Base-by-base conservation (phyloP, 2,113 vertebrate genomes). In the Macrotis lagotis region DNA sequence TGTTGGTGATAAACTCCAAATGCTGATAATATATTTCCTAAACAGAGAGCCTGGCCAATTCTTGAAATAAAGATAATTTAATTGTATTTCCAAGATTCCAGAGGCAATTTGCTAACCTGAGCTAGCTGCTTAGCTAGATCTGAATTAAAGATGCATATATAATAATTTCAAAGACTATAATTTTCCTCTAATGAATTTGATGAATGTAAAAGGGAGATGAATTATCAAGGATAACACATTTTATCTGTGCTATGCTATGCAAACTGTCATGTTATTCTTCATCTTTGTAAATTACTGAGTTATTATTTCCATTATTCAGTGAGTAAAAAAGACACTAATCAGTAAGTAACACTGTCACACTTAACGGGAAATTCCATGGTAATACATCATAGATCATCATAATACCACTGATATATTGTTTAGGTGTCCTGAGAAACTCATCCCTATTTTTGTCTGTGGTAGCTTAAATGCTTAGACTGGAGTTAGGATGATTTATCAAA, bases 11-110 rank as follows among this genome's bases (percentile, higher is more conserved):
- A 91, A 90, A 83, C 47, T 48, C 16, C 49, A 91, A n/a, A 90
- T 93, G 91, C 11, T 59, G 26, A 93, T 1, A 90, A 51, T 48
- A 59, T 53, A 93, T 93, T 93, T 90, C 53, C 53, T 10, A 55
- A 90, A n/a, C 44, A 9, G 19, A 93, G 94, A 91, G 52, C 5
- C 49, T 31, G 90, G 51, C 16, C 88, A 92, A 91, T 28, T 92
- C 16, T 91, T 74, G 66, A 95, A 94, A 92, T 25, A 19, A 94
- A 94, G 37, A 93, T 92, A 94, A 91, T 53, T 44, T 47, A 89
- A 91, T 94, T 90, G 53, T 52, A 19, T 95, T 93, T 93, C 12
- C 51, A 90, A 55, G 8, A 93, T 55, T 90, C 28, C 91, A 88
- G 89, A 31, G 48, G 25, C 91, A 50, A 90, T 95, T 44, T 90